Base-by-base conservation (phyloP, 2,797 vertebrate species). In the Spatula clypeata region DNA sequence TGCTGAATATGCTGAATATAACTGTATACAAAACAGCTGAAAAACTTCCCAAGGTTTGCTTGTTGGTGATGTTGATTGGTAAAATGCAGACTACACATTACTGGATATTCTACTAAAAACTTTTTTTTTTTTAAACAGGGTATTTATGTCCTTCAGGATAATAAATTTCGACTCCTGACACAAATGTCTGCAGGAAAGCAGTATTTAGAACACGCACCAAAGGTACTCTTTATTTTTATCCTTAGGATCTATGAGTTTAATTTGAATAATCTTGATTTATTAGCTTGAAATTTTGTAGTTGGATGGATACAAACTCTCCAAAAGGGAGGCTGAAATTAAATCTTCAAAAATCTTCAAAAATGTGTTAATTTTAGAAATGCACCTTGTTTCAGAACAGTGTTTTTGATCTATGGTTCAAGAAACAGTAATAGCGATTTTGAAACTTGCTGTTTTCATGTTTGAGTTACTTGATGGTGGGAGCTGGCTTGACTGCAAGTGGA, bases 101-200 rank as follows among this genome's bases (percentile, higher is more conserved):
- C n/a, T 79, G 42, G 15, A 32, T 11, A 15, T 61, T 70, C 61
- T 84, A 65, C 34, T 77, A 69, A 83, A 49, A 11, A 7, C 2
- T 29, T 79, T 12, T 67, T 42, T 49, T 97, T 87, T 66, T 67
- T 74, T 93, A 90, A 96, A 88, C 95, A 99, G 99, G 99, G 99
- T 76, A 99, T 99, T 97, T 99, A 99, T 90, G 99, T 99, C 79
- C 99, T 99, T 90, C 99, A 99, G 96, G 99, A 99, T 96, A 99
- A 99, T 96, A 99, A 99, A 97, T 99, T 99, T 93, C 98, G 99
- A 45, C 97, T 99, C 64, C 97, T 99, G 96, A 99, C 98, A 92
- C 99, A 99, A 86, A 99, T 99, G 95, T 99, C 99, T 91, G 98
- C 98, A 82, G 99, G 99, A 91, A 99, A 99, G 95, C 99, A 99